Evolutionary conservation across 2,113 vertebrate genomes (phyloP).

Genomic region (Pseudorhombus dupliciocellatus): DNA sequence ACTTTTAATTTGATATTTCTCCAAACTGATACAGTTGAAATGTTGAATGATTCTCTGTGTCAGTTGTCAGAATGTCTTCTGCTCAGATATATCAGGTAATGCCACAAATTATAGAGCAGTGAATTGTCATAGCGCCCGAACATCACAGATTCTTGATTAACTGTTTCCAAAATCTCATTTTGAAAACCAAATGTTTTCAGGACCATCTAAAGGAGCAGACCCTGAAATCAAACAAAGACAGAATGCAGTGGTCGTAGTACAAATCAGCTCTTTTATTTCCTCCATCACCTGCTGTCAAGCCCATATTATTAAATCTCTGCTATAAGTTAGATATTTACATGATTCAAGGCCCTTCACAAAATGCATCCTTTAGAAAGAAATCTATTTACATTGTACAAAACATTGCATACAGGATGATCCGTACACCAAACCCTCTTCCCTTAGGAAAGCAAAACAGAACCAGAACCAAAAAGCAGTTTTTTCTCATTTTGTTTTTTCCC

Average conservation of each 20-base stretch:
- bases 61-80: no score
- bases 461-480: constrained; percentile 6
- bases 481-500: constrained; percentile 15
- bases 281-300: constrained; percentile 32
- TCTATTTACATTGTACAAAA: constrained; percentile 82
- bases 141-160: no score
- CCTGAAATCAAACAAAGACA: not conserved
- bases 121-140: no score
- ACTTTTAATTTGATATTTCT: no score
- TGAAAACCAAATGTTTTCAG: no score
- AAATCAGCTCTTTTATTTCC: constrained; percentile 63
- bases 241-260: constrained; percentile 17
- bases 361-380: constrained; percentile 70
- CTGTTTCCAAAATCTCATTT: no score
- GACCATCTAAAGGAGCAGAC: not conserved
- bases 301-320: constrained; percentile 67
- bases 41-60: no score
- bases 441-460: constrained; percentile 5
- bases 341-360: constrained; percentile 64
- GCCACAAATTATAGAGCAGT: no score
- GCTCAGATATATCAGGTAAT: no score
- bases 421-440: constrained; percentile 39
- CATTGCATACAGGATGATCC: constrained; percentile 62
- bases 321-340: constrained; percentile 83
- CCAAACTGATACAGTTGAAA: no score